Base-by-base conservation (phyloP, 1,140 invertebrate genomes). In the Lucilia sericata region DNA sequence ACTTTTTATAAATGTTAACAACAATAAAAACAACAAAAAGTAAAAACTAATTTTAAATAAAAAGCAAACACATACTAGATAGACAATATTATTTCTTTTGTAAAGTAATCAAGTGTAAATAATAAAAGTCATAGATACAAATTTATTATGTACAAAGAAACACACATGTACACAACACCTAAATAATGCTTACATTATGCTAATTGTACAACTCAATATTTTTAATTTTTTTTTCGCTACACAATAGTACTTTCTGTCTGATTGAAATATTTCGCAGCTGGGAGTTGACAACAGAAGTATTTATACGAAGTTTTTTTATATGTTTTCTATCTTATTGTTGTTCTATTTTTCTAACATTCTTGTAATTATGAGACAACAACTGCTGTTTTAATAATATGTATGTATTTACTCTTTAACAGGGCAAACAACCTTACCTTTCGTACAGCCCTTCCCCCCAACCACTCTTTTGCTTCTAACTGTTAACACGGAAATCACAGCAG, bases 351-450 rank as follows among this genome's bases (percentile, higher is more conserved):
- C 14, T 60, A 60, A 60, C 13, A 60, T 60, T 60, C 55, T 60
- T 60, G 55, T 60, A 60, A 60, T 60, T 60, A 60, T 60, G n/a
- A 60, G 55, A 60, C 14, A 60, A 60, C 55, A 60, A 60, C 55
- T 7, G 55, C 12, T 60, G 14, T 7, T 60, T 60, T 42, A 42
- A 42, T 42, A 42, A 42, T 10, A n/a, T n/a, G n/a, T n/a, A n/a
- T n/a, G n/a, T n/a, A 42, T 42, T 42, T 42, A 42, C 42, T 42
- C 42, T 42, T 30, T 30, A 42, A 8, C 10, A 5, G 42, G 42
- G 42, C 42, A 42, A 42, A 42, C 42, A 42, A 7, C 42, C 5
- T 42, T n/a, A 14, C 55, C 55, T 60, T 60, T 60, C n/a, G n/a
- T 60, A 0, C 14, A 17, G 5, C 25, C 25, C 25, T 30, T 30